These are phyloP conservation scores for Ursus arctos DNA, from an alignment of 2,113 vertebrate genomes.

Conservation along the genomic window DNA sequence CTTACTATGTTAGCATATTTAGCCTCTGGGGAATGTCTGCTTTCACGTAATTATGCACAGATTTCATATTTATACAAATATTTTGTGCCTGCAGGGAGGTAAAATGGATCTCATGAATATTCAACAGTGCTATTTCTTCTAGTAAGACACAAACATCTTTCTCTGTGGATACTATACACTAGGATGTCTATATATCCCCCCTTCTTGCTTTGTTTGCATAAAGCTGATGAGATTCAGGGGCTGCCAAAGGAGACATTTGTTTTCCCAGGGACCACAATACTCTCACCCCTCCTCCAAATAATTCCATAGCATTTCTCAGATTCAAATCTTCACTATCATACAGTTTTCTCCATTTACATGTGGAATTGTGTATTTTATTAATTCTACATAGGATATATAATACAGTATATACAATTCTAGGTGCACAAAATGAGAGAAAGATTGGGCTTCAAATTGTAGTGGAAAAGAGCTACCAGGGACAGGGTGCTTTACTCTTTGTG, in stretches of 20 bases:
- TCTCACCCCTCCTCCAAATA: constrained; percentile 55
- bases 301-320: constrained; percentile 52
- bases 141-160: constrained; percentile 75
- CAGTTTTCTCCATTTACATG: not conserved
- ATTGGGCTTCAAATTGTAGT: constrained; percentile 54
- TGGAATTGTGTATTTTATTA: not conserved
- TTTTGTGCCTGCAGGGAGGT: constrained; percentile 64
- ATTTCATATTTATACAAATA: constrained; percentile 79
- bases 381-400: not conserved
- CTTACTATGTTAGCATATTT: constrained; percentile 71
- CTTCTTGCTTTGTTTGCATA: constrained; percentile 76
- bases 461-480: not conserved
- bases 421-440: constrained; percentile 54
- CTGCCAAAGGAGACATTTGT: constrained; percentile 65
- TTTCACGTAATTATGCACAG: constrained; percentile 76
- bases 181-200: constrained; percentile 51
- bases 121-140: constrained; percentile 70
- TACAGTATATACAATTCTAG: not conserved
- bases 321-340: constrained; percentile 33
- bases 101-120: constrained; percentile 83
- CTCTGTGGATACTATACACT: constrained; percentile 66
- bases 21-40: constrained; percentile 71
- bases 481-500: not conserved
- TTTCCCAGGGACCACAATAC: constrained; percentile 60
- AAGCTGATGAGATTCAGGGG: constrained; percentile 63